Base-by-base conservation (phyloP, 2,888 invertebrate species). In the Zygaena filipendulae region DNA sequence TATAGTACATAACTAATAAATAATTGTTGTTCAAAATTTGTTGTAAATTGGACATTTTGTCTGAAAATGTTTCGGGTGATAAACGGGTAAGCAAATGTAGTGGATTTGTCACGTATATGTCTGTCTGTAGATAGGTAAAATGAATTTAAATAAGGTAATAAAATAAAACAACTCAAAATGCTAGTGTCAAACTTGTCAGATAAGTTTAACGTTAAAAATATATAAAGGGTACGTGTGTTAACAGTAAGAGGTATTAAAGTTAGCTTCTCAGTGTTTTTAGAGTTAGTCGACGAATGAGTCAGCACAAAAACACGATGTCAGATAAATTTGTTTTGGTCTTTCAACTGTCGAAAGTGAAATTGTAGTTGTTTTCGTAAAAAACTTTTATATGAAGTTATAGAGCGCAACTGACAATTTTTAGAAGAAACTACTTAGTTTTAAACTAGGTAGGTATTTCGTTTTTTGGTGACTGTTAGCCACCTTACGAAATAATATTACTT, bases 191-290 rank as follows among this genome's bases (percentile, higher is more conserved):
- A 47, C 36, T 63, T 43, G 60, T 61, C 49, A 54, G n/a, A 46
- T 67, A 69, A 64, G 60, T 53, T 54, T 53, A 48, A 50, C n/a
- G n/a, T n/a, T n/a, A n/a, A n/a, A n/a, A n/a, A n/a, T n/a, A n/a
- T n/a, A n/a, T n/a, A n/a, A 50, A 51, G 51, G 47, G 46, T 67
- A 64, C 45, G 44, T 57, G 53, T 57, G 43, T 59, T 56, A 43
- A 40, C 35, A 37, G 33, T 74, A 67, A 67, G 58, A 56, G 52
- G 54, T 68, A 64, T 60, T 6, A 55, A 49, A 47, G 57, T 70
- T 79, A 79, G 79, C 79, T 79, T 79, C 70, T 79, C 79, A 74
- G 66, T 79, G 79, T 75, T 74, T 63, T 77, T 79, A 79, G 77
- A 69, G 71, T 79, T 79, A 79, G 77, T 77, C 75, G 79, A 79